phyloP scores from a whole-genome alignment of 2,113 vertebrate genomes.

The Tyto alba region DNA sequence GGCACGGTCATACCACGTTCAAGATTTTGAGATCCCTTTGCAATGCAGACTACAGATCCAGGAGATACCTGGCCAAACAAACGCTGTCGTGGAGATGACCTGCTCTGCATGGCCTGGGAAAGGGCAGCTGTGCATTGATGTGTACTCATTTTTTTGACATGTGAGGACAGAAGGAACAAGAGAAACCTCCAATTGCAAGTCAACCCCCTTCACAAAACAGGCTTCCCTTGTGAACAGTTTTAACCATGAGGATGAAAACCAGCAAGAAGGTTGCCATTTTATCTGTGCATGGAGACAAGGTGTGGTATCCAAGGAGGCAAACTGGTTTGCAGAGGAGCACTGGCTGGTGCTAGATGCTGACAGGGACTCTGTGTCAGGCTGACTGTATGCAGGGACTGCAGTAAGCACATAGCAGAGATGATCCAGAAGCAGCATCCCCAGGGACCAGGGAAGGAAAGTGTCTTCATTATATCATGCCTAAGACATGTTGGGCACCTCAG shows the following conservation, averaged over 20 bases:
- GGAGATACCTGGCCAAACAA: neutral
- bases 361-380: neutral
- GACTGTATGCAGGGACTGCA: neutral
- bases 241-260: neutral
- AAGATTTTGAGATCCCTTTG: neutral
- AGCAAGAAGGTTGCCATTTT: neutral
- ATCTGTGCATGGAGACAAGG: neutral
- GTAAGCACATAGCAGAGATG: neutral
- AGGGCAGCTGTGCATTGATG: neutral
- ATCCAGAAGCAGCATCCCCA: neutral
- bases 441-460: neutral
- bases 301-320: neutral
- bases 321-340: neutral
- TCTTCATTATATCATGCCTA: neutral
- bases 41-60: neutral
- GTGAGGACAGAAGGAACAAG: neutral
- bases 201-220: neutral
- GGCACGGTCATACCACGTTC: neutral
- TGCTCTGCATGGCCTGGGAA: neutral
- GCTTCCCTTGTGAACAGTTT: neutral
- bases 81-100: neutral
- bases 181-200: neutral
- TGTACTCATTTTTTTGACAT: neutral
- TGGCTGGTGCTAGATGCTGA: neutral
- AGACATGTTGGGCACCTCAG: constrained; percentile 2